Evolutionary conservation across 2,888 invertebrate species (phyloP).

Genomic region (Aplocera efformata): DNA sequence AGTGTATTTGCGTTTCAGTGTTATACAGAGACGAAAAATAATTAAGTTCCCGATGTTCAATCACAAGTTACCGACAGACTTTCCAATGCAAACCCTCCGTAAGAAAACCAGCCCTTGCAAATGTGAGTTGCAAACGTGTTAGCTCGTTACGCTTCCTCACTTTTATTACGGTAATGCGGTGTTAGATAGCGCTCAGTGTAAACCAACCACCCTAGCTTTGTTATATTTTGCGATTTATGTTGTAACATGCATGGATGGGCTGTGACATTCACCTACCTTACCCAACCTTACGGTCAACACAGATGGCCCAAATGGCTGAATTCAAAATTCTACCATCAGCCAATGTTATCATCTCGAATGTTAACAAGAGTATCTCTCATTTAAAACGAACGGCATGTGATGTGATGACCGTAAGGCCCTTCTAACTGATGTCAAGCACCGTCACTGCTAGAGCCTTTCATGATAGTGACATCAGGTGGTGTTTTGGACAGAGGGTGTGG

Average conservation of each 20-base stretch:
- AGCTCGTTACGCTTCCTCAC: slow-evolving; percentile 42
- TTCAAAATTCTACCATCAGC: too few relatives aligned
- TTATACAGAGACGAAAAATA: slow-evolving; percentile 37
- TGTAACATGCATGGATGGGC: slow-evolving; percentile 66
- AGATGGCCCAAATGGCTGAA: too few relatives aligned
- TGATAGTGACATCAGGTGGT: slow-evolving; percentile 46
- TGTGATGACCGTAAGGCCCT: slow-evolving; percentile 4
- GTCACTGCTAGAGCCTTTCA: slow-evolving; percentile 18
- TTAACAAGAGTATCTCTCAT: too few relatives aligned
- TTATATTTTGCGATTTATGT: slow-evolving; percentile 69
- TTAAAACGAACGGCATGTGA: slow-evolving; percentile 3
- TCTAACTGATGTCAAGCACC: slow-evolving; percentile 33
- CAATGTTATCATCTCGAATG: too few relatives aligned
- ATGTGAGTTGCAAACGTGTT: slow-evolving; percentile 85
- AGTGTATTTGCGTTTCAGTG: slow-evolving; percentile 73
- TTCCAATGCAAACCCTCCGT: slow-evolving; percentile 93
- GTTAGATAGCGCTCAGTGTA: slow-evolving; percentile 67
- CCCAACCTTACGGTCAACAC: slow-evolving; percentile 1
- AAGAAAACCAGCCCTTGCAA: slow-evolving; percentile 96
- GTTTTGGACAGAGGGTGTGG: slow-evolving; percentile 77
- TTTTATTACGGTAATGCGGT: slow-evolving; percentile 48
- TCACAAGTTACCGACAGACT: slow-evolving; percentile 80
- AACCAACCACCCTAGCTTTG: slow-evolving; percentile 56
- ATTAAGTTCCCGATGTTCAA: slow-evolving; percentile 73
- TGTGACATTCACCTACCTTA: slow-evolving; percentile 50